Base-by-base conservation (phyloP, 2,113 vertebrate genomes). In the Chloropsis hardwickii region DNA sequence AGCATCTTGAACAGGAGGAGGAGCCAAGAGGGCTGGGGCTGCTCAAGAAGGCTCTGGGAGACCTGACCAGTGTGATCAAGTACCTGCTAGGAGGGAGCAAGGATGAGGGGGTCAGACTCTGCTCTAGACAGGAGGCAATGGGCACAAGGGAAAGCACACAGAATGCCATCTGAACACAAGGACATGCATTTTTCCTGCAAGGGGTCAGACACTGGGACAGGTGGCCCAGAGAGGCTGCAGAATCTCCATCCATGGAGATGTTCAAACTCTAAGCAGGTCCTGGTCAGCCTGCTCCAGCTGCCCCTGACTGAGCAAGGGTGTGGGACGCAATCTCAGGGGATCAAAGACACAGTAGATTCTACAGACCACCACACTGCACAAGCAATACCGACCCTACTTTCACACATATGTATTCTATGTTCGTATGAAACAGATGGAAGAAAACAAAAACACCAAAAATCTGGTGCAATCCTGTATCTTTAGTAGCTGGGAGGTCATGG, bases 361-460 rank as follows among this genome's bases (percentile, higher is more conserved):
- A 3, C n/a, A 6, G n/a, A 67, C 35, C 62, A 93, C 42, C 8
- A 7, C 1, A 51, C 6, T 12, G 22, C 2, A 11, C 25, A 67
- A 65, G 51, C 3, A 1, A 17, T 25, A 53, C 66, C 11, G 29
- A 57, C 35, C 10, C 44, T 29, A 5, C 12, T 28, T 29, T 81
- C 37, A 65, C 14, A 31, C 2, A 8, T 10, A n/a, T 2, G 9
- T 24, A 61, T 45, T 17, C 45, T 39, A 4, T 6, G 18, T n/a
- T 77, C 10, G 2, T 11, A 35, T 4, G 0, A 48, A 81, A 65
- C 8, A 65, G 40, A 80, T 29, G 54, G 45, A 81, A 83, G 58
- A 81, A 91, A 77, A 65, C 23, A 78, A 42, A 37, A 61, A 0
- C 27, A 65, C 25, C 0, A 0, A 58, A 81, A 61, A 77, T 24